These are phyloP conservation scores for Myopa testacea DNA, from an alignment of 2,888 invertebrate species.

Conservation along the genomic window DNA sequence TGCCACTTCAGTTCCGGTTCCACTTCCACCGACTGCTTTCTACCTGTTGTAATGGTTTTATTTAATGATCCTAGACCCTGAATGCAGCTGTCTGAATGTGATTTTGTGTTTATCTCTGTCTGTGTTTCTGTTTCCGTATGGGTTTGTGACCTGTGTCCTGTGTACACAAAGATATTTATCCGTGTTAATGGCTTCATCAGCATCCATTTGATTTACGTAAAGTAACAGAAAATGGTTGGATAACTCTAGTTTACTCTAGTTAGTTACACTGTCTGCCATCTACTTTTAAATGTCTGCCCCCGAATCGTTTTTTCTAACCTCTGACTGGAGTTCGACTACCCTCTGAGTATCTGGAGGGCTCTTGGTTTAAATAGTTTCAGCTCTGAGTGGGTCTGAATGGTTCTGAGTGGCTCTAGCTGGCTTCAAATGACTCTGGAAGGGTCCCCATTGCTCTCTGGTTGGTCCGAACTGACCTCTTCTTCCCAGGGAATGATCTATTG, in stretches of 20 bases:
- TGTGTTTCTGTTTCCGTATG: background rate
- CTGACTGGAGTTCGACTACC: no score
- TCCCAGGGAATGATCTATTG: no score
- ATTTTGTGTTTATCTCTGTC: background rate
- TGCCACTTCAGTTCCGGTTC: background rate
- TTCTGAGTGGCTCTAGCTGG: no score
- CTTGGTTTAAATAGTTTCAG: no score
- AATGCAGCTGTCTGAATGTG: background rate
- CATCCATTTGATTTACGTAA: slow-evolving; percentile 25
- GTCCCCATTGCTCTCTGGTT: no score
- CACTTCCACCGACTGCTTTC: background rate
- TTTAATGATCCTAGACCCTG: background rate
- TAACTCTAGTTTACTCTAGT: no score
- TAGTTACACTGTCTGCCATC: background rate
- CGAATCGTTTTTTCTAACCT: no score
- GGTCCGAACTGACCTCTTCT: no score
- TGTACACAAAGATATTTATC: slow-evolving; percentile 29
- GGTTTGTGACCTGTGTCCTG: background rate
- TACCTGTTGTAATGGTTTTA: background rate
- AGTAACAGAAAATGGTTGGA: slow-evolving; percentile 7
- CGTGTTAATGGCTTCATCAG: slow-evolving; percentile 42
- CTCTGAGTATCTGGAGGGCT: no score
- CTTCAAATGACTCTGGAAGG: no score
- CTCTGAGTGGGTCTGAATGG: no score
- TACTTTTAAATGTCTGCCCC: background rate